phyloP scores from a whole-genome alignment of 2,888 invertebrate genomes.

The Homarus gammarus region DNA sequence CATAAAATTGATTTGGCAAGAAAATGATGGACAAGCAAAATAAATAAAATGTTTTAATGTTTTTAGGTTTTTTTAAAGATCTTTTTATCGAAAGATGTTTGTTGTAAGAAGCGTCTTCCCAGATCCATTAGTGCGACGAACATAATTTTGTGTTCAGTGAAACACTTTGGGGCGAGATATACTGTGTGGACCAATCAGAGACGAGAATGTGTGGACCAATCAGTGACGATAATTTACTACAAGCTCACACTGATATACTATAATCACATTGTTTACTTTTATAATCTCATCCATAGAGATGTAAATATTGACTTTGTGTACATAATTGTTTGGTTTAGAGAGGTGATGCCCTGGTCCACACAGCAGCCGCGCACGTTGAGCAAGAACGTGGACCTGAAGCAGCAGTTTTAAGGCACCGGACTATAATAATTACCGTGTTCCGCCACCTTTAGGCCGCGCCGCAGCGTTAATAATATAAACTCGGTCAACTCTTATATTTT shows the following conservation, averaged over 20 bases:
- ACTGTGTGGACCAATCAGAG: conserved; percentile 49
- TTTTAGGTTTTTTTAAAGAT: not conserved
- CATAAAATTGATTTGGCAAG: not conserved
- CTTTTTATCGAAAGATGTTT: conserved; percentile 3
- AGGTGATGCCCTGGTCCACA: conserved; percentile 34
- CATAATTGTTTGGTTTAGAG: not conserved
- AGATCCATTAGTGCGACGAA: conserved; percentile 40
- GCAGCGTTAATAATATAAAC: not conserved
- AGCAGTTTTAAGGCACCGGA: conserved; percentile 63
- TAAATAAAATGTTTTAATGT: conserved; percentile 1
- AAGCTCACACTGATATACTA: not conserved
- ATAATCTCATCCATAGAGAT: too few species aligned
- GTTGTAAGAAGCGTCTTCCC: conserved; percentile 44
- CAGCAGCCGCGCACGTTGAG: conserved; percentile 65
- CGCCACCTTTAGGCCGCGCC: conserved; percentile 12
- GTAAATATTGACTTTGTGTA: not conserved
- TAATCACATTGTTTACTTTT: not conserved
- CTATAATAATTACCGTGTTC: not conserved
- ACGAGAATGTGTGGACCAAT: too few species aligned
- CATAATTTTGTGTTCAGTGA: conserved; percentile 63
- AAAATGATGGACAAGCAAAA: not conserved
- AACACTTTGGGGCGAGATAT: conserved; percentile 55
- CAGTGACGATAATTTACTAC: too few species aligned
- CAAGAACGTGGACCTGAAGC: conserved; percentile 66
- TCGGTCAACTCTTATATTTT: not conserved